A percentile compares a stretch with the other conserved stretches of the same genome.
Evolutionary conservation across 2,797 vertebrate species (phyloP).

Genomic region (Esox masquinongy): DNA sequence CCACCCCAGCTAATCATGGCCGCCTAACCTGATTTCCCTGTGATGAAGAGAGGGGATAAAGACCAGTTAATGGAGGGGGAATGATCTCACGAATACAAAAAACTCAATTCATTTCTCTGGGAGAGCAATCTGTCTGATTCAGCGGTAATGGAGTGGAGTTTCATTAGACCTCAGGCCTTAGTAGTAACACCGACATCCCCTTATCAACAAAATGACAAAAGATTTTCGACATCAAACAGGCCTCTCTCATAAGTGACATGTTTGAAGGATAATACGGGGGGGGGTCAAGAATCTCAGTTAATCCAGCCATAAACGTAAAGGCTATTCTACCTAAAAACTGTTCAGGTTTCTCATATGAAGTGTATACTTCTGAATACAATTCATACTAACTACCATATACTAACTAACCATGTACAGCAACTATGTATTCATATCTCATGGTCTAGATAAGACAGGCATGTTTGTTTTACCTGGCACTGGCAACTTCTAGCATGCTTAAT

Average conservation of each 20-base stretch:
- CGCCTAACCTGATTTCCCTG: slow-evolving; percentile 84
- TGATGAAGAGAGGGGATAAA: slow-evolving; percentile 89
- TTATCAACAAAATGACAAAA: slow-evolving; percentile 80
- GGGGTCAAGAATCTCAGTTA: neutral
- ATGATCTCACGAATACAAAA: slow-evolving; percentile 90
- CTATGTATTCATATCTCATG: neutral
- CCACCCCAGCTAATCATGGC: slow-evolving; percentile 86
- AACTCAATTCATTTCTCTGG: slow-evolving; percentile 89
- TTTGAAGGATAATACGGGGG: neutral
- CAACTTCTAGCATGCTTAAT: too few species aligned
- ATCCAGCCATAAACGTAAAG: neutral
- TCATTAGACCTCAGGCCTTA: slow-evolving; percentile 82
- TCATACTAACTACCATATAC: neutral
- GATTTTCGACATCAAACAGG: slow-evolving; percentile 44
- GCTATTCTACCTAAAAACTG: neutral
- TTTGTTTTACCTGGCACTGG: too few species aligned
- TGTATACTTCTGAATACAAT: neutral
- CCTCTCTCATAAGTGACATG: slow-evolving; percentile 40
- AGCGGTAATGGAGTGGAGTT: slow-evolving; percentile 87
- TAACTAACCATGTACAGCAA: neutral
- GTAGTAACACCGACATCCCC: slow-evolving; percentile 68
- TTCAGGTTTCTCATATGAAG: neutral
- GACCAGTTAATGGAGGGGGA: slow-evolving; percentile 88
- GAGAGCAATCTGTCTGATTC: slow-evolving; percentile 88
- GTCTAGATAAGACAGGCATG: neutral